Evolutionary conservation across 2,888 invertebrate species (phyloP).

Genomic region (Pristionchus mayeri): DNA sequence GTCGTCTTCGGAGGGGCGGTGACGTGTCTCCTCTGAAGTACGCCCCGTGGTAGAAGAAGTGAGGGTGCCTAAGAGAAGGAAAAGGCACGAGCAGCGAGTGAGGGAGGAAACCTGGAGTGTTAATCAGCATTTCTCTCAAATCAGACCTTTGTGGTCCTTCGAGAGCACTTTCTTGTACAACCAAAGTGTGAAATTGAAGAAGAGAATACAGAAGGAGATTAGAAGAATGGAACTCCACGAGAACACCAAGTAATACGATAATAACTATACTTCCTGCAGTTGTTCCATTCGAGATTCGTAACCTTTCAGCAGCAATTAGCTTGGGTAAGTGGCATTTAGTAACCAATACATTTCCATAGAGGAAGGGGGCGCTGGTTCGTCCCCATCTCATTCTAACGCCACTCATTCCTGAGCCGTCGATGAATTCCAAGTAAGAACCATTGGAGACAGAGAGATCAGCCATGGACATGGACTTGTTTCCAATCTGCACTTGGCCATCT

Average conservation of each 20-base stretch:
- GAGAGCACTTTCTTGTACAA: not conserved
- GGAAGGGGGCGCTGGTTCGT: not conserved
- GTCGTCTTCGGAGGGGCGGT: not conserved
- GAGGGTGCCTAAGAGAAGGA: not conserved
- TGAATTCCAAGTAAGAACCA: not conserved
- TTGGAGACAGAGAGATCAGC: not conserved
- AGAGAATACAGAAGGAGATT: not conserved
- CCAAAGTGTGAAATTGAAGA: not conserved
- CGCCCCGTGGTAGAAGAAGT: slow-evolving; percentile 4
- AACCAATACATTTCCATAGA: not conserved
- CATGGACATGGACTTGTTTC: not conserved
- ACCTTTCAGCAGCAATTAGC: not conserved
- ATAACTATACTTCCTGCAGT: not conserved
- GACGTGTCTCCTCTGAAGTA: slow-evolving; percentile 21
- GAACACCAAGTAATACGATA: not conserved
- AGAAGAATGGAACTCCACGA: not conserved
- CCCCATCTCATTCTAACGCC: not conserved
- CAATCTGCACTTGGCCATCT: not conserved
- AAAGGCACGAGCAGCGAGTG: not conserved
- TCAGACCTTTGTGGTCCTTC: not conserved
- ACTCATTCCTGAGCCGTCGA: not conserved
- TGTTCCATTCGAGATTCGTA: not conserved
- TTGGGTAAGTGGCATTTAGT: not conserved
- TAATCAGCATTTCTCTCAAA: no score
- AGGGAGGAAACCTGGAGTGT: not conserved